Evolutionary conservation across 2,888 invertebrate species (phyloP).

Genomic region (Pyrgus malvae): DNA sequence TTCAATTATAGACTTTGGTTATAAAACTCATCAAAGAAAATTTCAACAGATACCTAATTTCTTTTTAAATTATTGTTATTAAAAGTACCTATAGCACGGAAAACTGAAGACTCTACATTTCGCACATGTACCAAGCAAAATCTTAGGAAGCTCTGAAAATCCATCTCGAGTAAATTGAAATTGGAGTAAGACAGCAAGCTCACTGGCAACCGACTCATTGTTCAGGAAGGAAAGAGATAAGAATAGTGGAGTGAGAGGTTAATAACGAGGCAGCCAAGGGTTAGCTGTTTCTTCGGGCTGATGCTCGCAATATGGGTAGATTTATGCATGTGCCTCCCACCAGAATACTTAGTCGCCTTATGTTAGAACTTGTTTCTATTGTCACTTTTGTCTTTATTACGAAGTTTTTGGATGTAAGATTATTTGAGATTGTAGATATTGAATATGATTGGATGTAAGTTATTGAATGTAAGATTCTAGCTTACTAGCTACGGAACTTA

Average conservation of each 20-base stretch:
- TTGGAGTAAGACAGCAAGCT: slow-evolving; percentile 66
- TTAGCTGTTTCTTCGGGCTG: slow-evolving; percentile 78
- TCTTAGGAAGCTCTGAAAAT: slow-evolving; percentile 78
- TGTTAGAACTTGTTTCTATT: slow-evolving; percentile 65
- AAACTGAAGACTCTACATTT: slow-evolving; percentile 30
- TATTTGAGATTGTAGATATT: too few species aligned
- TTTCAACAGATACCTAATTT: too few species aligned
- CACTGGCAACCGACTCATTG: slow-evolving; percentile 36
- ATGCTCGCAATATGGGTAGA: slow-evolving; percentile 75
- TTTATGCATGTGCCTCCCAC: slow-evolving; percentile 73
- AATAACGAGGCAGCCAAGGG: slow-evolving; percentile 82
- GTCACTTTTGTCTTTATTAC: slow-evolving; percentile 35
- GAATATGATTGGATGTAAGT: too few species aligned
- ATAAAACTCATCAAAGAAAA: too few species aligned
- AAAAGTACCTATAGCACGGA: too few species aligned
- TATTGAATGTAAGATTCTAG: too few species aligned
- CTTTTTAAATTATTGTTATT: too few species aligned
- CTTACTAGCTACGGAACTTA: too few species aligned
- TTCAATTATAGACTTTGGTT: too few species aligned
- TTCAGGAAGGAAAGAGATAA: slow-evolving; percentile 51
- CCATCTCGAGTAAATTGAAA: slow-evolving; percentile 82
- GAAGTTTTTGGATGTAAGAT: too few species aligned
- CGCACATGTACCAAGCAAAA: slow-evolving; percentile 43
- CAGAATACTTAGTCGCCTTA: slow-evolving; percentile 62
- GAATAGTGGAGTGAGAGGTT: slow-evolving; percentile 74